Percentiles rank a stretch among this genome's conserved stretches.
Conservation (phyloP, 2,113 vertebrate genomes). For the Plestiodon gilberti region DNA sequence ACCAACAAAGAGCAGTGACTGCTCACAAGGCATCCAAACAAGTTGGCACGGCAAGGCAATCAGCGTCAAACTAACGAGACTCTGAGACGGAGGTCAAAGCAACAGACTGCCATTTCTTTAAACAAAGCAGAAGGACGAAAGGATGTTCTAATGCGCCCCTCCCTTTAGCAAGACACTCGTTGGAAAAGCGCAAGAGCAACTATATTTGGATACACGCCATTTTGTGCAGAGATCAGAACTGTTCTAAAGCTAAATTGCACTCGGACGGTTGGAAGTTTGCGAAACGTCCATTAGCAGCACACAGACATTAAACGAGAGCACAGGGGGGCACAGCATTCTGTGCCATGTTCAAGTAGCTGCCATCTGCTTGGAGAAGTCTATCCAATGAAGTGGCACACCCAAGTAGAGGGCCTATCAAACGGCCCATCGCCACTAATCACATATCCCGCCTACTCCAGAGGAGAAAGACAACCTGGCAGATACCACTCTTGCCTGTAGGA, state of each 20-base stretch:
- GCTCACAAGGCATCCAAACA: neutral
- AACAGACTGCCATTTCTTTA: rapidly evolving
- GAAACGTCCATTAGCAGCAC: neutral
- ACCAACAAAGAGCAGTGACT: rapidly evolving
- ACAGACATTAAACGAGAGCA: neutral
- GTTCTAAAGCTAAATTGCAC: neutral
- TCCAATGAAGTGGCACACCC: neutral
- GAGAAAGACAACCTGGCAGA: neutral
- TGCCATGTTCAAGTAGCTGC: too few species aligned
- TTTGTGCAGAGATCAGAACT: neutral
- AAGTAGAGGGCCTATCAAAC: neutral
- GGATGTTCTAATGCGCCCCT: neutral
- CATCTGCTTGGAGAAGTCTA: neutral
- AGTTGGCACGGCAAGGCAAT: rapidly evolving
- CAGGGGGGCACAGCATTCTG: too few species aligned
- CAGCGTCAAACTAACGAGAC: neutral
- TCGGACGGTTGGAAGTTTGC: neutral
- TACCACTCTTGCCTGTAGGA: neutral
- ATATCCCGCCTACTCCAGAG: neutral
- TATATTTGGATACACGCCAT: neutral
- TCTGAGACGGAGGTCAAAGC: neutral
- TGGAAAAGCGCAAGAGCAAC: neutral
- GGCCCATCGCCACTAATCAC: neutral
- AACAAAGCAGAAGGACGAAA: rapidly evolving
- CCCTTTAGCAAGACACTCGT: neutral